Conservation (phyloP, 2,113 vertebrate species). For the Sphaerodactylus townsendi region DNA sequence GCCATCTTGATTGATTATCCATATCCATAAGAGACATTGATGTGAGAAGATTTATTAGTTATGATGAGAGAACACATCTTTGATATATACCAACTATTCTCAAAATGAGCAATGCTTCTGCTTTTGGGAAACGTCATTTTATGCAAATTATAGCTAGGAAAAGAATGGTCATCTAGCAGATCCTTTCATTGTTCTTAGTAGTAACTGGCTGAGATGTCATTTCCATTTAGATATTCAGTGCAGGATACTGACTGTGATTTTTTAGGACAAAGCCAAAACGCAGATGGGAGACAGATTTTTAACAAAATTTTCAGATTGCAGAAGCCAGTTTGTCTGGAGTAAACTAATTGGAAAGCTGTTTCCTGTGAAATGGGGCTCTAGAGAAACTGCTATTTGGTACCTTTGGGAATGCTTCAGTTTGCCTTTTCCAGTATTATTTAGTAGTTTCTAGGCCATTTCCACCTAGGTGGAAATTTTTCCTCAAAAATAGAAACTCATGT, state of each 20-base stretch:
- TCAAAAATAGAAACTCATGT: conserved; percentile 69
- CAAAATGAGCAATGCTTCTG: conserved; percentile 9
- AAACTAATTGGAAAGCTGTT: conserved; percentile 73
- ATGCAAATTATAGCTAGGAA: conserved; percentile 14
- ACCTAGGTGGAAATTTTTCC: conserved; percentile 62
- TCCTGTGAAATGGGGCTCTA: conserved; percentile 71
- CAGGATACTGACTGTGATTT: conserved; percentile 54
- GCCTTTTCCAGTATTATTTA: conserved; percentile 57
- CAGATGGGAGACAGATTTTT: conserved; percentile 77
- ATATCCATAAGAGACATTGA: neutral
- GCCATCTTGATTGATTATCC: too few relatives aligned
- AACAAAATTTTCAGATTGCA: conserved; percentile 69
- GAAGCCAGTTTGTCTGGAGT: conserved; percentile 79
- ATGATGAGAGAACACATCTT: neutral
- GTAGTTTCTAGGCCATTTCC: conserved; percentile 65
- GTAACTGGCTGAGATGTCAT: conserved; percentile 40
- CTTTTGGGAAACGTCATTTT: neutral
- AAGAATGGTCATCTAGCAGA: conserved; percentile 34
- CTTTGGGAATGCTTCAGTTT: conserved; percentile 47
- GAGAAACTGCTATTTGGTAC: conserved; percentile 58
- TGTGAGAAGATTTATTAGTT: neutral
- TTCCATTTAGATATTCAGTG: conserved; percentile 55
- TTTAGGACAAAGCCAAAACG: conserved; percentile 69
- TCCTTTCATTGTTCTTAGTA: neutral
- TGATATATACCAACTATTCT: neutral